These are phyloP conservation scores for Drepanosiphum platanoidis DNA, from an alignment of 2,888 invertebrate species.

Conservation along the genomic window DNA sequence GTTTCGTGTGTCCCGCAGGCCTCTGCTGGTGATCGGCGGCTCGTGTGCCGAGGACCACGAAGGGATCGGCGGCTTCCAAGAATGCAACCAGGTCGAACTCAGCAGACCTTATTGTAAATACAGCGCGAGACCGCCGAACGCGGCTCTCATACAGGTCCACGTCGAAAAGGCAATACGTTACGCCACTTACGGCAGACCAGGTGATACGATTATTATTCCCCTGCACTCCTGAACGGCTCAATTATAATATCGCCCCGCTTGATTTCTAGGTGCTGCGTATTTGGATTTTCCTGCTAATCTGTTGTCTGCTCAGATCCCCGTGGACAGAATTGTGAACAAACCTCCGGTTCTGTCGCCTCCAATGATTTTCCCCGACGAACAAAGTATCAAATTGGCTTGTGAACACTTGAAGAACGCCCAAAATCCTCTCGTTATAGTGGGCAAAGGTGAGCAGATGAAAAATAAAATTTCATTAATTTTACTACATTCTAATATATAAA, in stretches of 20 bases:
- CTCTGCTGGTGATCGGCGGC: conserved; percentile 90
- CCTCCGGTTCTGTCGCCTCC: conserved; percentile 72
- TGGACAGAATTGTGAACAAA: not conserved
- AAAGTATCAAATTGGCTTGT: conserved; percentile 77
- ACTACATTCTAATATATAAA: not conserved
- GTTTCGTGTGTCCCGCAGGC: conserved; percentile 73
- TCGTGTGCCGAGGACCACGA: conserved; percentile 92
- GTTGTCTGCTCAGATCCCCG: conserved; percentile 68
- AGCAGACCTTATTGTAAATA: conserved; percentile 92
- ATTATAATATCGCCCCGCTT: not conserved
- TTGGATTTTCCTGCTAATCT: conserved; percentile 92
- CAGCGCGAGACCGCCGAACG: conserved; percentile 84
- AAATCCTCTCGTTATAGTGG: conserved; percentile 88
- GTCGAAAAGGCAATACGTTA: conserved; percentile 91
- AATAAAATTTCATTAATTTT: not conserved
- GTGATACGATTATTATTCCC: conserved; percentile 68
- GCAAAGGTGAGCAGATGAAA: conserved; percentile 78
- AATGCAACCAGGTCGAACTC: conserved; percentile 89
- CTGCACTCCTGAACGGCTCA: too few relatives aligned
- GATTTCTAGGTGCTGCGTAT: conserved; percentile 75
- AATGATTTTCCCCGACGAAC: conserved; percentile 76
- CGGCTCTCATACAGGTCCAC: conserved; percentile 84
- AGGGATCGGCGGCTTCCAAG: conserved; percentile 96
- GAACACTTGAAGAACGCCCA: conserved; percentile 76
- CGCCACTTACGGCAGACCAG: conserved; percentile 87